Base-by-base conservation (phyloP, 2,888 invertebrate species). In the Oligia latruncula region DNA sequence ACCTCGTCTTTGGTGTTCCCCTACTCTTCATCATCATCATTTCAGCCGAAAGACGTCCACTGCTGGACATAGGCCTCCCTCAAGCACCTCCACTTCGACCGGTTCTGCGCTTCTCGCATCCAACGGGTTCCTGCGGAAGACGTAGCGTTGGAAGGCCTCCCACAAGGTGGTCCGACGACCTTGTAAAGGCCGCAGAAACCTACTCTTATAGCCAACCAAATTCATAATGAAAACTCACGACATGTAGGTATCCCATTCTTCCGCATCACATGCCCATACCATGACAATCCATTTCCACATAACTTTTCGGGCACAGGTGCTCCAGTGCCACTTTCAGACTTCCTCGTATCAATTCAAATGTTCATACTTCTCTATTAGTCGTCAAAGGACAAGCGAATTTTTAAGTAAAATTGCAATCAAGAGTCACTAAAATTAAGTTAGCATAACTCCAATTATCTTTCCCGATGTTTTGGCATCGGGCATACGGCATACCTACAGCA, bases 381-480 rank as follows among this genome's bases (percentile, higher is more conserved):
- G 4, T 40, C 9, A 40, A 4, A 20, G 20, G 20, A 20, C 20
- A 65, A 40, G 17, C 17, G n/a, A 1, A 15, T 23, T 70, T 29
- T 20, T 29, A 52, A 20, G 43, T 40, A n/a, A 58, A 60, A 49
- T 29, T 40, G 20, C 65, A 35, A 64, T 17, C 35, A 55, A 77
- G n/a, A 20, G 17, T 46, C 11, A 46, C 13, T n/a, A 6, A 11
- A 60, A 80, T 74, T 17, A 55, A 46, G 20, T n/a, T 55, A 52
- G 4, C 15, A 60, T 35, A 60, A 52, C 60, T 43, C 2, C n/a
- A 74, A 82, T 77, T n/a, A 77, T 35, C n/a, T 43, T n/a, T 29
- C 3, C 46, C 15, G 11, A 29, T 71, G 40, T 20, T 71, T 78
- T 83, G 78, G 49, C 67, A 62, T 67, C 40, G 13, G 40, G 43